A percentile compares a stretch with the other conserved stretches of the same genome.
Evolutionary conservation across 2,888 invertebrate genomes (phyloP).

Genomic region (Philopedon plagiatum): DNA sequence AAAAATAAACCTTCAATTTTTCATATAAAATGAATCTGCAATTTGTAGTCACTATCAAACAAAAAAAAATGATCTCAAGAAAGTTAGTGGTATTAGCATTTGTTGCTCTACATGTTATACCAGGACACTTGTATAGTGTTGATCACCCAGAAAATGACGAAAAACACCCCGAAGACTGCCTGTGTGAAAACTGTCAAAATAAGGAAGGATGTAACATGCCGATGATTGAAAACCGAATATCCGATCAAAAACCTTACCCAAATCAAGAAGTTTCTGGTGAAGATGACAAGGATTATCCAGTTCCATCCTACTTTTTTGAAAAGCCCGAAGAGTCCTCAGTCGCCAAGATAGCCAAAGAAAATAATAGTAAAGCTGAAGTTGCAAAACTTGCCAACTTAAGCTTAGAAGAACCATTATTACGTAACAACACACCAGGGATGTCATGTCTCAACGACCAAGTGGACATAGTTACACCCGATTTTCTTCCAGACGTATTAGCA

Average conservation of each 20-base stretch:
- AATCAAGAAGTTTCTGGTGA: not conserved
- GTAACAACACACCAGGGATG: not conserved
- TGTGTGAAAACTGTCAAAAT: not conserved
- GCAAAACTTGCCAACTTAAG: not conserved
- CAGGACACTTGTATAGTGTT: not conserved
- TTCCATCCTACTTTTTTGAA: not conserved
- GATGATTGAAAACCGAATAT: not conserved
- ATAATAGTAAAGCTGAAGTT: not conserved
- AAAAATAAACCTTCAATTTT: constrained; percentile 10
- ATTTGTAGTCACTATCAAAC: not conserved
- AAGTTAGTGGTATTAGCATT: not conserved
- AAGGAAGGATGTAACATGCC: not conserved
- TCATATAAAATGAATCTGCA: not conserved
- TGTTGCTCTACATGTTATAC: not conserved
- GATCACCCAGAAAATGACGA: not conserved
- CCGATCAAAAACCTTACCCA: not conserved
- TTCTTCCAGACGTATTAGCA: not conserved
- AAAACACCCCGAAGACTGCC: not conserved
- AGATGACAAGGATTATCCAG: not conserved
- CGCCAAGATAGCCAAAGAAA: not conserved
- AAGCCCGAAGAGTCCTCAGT: not conserved
- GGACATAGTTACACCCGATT: not conserved
- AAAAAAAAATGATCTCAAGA: not conserved
- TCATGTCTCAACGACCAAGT: not conserved
- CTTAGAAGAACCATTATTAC: not conserved